Evolutionary conservation across 2,797 vertebrate genomes (phyloP), one percentile per base, ranked within the genome.

Genomic region (Enteromius paludinosus): DNA sequence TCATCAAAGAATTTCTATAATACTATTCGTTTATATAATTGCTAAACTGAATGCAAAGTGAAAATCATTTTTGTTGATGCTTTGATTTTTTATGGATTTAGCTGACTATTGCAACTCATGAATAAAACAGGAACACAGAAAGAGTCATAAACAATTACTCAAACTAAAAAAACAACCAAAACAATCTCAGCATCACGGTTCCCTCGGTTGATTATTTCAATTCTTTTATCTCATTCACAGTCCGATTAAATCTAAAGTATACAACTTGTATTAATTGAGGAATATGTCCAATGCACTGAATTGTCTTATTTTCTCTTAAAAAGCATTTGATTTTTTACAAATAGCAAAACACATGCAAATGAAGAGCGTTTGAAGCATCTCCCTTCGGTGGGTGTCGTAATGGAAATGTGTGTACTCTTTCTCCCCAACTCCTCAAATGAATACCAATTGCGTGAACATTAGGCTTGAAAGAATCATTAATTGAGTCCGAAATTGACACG

Each of bases 391-490:
- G 89, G 89, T 88, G 88, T 93, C 93, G 92, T 88, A 84, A 90
- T 92, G 87, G 90, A 88, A 87, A 90, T 92, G 93, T 93, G 87
- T 92, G 93, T 93, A 91, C 86, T 70, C 83, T 90, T 91, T 91
- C 90, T 90, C 89, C 90, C 86, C 86, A 85, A 84, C 77, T 90
- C 84, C 92, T 80, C 88, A 85, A 90, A 54, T 68, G 89, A 89
- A 79, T 91, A 90, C 91, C 86, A 88, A 89, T 87, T 28, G 84
- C 65, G 76, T 79, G 82, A 90, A 87, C 87, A 89, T 85, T 90
- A 92, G 84, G 86, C 87, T 87, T 73, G 89, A 86, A 89, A 87
- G 90, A 94, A 91, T 93, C 90, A 94, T 92, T 92, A 93, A 93
- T 94, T 93, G 92, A 84, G 89, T 92, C 81, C 89, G 90, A 93